These are phyloP conservation scores for Pterois miles DNA, from an alignment of 2,797 vertebrate species.

Conservation along the genomic window DNA sequence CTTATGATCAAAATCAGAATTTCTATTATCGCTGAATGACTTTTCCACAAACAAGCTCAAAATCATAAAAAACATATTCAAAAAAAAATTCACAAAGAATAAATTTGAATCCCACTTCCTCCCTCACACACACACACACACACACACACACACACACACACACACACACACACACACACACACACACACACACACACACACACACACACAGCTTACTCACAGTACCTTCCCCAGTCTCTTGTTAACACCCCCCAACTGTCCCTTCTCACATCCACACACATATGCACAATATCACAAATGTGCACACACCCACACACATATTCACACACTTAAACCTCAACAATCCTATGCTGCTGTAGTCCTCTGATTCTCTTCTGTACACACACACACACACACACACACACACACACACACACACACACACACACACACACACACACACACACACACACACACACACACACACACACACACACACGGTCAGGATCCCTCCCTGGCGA, in stretches of 20 bases:
- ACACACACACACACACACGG: slow-evolving; percentile 25
- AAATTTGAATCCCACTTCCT: slow-evolving; percentile 2
- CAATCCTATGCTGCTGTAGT: slow-evolving; percentile 60
- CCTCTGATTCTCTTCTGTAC: slow-evolving; percentile 47
- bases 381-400: slow-evolving; percentile 36
- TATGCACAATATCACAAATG: slow-evolving; percentile 9
- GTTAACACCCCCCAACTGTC: slow-evolving; percentile 55
- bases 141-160: slow-evolving; percentile 1
- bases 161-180: neutral
- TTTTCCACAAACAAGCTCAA: slow-evolving; percentile 25
- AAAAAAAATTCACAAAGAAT: slow-evolving; percentile 12
- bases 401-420: slow-evolving; percentile 41
- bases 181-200: neutral
- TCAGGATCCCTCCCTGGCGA: slow-evolving; percentile 78
- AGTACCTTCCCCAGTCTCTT: slow-evolving; percentile 46
- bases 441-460: slow-evolving; percentile 39
- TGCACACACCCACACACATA: neutral
- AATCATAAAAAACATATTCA: slow-evolving; percentile 4
- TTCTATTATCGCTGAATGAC: slow-evolving; percentile 18
- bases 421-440: slow-evolving; percentile 26
- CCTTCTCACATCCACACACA: slow-evolving; percentile 52
- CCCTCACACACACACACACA: neutral
- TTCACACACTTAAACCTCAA: slow-evolving; percentile 43
- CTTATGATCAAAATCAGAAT: slow-evolving; percentile 27
- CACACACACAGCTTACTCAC: slow-evolving; percentile 23